Percentiles rank a stretch among this genome's conserved stretches.
Conservation (phyloP, 2,797 vertebrate genomes). For the Salmo trutta region DNA sequence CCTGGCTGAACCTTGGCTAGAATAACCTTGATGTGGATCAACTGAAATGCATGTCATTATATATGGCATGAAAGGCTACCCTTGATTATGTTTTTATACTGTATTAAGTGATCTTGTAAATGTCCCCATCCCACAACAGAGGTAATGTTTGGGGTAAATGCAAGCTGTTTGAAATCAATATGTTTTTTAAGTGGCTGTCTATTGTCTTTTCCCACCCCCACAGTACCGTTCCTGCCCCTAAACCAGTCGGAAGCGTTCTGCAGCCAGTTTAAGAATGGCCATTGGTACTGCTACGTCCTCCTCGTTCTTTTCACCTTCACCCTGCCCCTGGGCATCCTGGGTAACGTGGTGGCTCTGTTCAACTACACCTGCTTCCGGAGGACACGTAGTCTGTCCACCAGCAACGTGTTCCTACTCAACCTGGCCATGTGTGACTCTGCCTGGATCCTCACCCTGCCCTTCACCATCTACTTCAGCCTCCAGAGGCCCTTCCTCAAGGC, state of each 20-base stretch:
- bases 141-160: background rate
- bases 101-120: background rate
- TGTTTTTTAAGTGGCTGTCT: background rate
- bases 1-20: background rate
- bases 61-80: background rate
- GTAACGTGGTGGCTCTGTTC: slow-evolving; percentile 72
- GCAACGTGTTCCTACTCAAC: slow-evolving; percentile 77
- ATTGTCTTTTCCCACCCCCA: slow-evolving; percentile 23
- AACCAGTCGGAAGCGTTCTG: slow-evolving; percentile 69
- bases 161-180: background rate
- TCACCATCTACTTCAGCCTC: slow-evolving; percentile 73
- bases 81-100: too few species aligned
- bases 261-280: slow-evolving; percentile 53
- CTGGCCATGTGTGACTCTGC: slow-evolving; percentile 78
- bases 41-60: background rate
- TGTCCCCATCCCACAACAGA: background rate
- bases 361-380: slow-evolving; percentile 69
- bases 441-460: slow-evolving; percentile 79
- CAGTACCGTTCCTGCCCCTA: slow-evolving; percentile 42
- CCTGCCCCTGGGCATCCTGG: slow-evolving; percentile 75
- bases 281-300: slow-evolving; percentile 78
- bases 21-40: background rate
- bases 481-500: slow-evolving; percentile 45
- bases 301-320: slow-evolving; percentile 66
- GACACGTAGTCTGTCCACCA: slow-evolving; percentile 62